Percentiles rank a stretch among this genome's conserved stretches.
Evolutionary conservation across 2,888 invertebrate genomes (phyloP).

Genomic region (Clepsis dumicolana): DNA sequence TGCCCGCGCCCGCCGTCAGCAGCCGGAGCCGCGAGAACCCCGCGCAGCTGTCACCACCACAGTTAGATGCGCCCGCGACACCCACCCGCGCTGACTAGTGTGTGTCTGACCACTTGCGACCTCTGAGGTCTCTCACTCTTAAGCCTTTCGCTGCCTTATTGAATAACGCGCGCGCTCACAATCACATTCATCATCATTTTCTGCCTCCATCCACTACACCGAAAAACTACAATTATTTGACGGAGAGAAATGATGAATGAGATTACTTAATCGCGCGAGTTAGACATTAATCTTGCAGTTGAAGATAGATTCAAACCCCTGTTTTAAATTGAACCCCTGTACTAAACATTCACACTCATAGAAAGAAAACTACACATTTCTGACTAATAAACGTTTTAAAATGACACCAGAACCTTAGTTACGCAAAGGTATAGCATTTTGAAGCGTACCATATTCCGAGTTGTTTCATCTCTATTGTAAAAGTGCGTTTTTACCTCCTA

Average conservation of each 20-base stretch:
- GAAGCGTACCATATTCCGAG: background rate
- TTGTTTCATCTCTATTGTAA: background rate
- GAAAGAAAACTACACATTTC: background rate
- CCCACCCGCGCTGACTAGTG: constrained; percentile 63
- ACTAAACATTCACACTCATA: background rate
- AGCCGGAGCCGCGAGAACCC: constrained; percentile 99
- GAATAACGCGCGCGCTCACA: background rate
- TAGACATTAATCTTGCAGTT: background rate
- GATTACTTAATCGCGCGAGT: background rate
- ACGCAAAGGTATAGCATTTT: background rate
- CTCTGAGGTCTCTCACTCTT: background rate
- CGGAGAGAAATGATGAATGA: background rate
- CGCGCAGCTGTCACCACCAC: constrained; percentile 95
- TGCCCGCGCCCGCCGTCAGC: constrained; percentile 89
- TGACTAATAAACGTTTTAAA: background rate
- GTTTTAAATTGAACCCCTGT: background rate
- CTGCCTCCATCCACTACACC: no score
- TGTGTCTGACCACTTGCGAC: constrained; percentile 46
- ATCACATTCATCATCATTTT: background rate
- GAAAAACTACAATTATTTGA: background rate
- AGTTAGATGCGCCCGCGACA: constrained; percentile 75
- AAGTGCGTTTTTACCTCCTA: background rate
- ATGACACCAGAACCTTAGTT: background rate
- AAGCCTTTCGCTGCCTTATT: background rate
- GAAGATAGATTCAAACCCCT: background rate